These are phyloP conservation scores for Nycticorax nycticorax DNA, from an alignment of 2,113 vertebrate species.

Conservation along the genomic window DNA sequence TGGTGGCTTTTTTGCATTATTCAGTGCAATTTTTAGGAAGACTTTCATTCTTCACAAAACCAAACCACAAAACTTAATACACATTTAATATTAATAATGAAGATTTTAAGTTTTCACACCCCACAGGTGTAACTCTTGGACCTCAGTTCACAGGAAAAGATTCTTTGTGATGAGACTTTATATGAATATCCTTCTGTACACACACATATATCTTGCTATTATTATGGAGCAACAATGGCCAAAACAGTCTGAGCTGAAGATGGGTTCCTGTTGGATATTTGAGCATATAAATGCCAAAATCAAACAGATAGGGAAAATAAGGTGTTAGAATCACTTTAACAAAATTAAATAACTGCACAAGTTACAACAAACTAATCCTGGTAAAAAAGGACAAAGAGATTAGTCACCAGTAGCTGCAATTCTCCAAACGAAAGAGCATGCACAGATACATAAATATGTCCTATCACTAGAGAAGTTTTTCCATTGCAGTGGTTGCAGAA, in stretches of 20 bases:
- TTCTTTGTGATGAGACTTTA: background rate
- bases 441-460: background rate
- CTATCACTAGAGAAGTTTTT: background rate
- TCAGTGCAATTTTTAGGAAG: background rate
- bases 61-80: background rate
- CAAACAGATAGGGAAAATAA: background rate
- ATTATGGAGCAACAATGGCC: background rate
- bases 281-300: background rate
- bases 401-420: background rate
- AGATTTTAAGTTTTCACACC: background rate
- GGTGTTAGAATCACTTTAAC: background rate
- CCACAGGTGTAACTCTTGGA: background rate
- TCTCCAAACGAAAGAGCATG: background rate
- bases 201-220: background rate
- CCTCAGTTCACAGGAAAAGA: background rate
- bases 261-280: background rate
- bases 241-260: background rate
- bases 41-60: background rate
- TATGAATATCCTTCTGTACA: background rate
- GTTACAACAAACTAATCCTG: background rate
- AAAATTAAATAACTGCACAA: background rate
- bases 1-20: background rate
- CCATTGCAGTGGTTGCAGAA: background rate
- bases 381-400: background rate
- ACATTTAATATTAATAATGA: background rate